Base-by-base conservation (phyloP, 2,888 invertebrate species). In the Oscheius onirici region DNA sequence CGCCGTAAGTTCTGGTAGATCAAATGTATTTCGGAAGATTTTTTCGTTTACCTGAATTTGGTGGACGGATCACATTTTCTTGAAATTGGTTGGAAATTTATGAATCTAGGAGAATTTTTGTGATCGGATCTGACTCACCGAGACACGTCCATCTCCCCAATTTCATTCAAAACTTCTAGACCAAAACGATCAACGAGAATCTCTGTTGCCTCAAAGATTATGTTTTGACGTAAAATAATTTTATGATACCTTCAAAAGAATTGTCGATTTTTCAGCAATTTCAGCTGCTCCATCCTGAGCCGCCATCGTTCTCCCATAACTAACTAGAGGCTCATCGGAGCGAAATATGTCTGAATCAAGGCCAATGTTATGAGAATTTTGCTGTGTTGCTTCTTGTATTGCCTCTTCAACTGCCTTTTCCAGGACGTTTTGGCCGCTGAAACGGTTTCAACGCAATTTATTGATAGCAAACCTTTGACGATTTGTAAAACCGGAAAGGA, bases 291-390 rank as follows among this genome's bases (percentile, higher is more conserved):
- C 84, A 49, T 66, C 71, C 51, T 84, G 84, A 6, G 86, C 79
- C 15, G 82, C 69, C 83, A 87, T 83, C 81, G 84, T 84, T 28
- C 78, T 78, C 20, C 78, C 80, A 61, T 83, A 81, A 13, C 81
- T 73, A 10, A 72, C 60, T 1, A 79, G 17, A n/a, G 75, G 65
- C 22, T 65, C 65, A 3, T 6, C 15, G 2, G 46, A 49, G 46
- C 28, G 10, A 26, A 28, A 24, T 28, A 40, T 11, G 15, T 22
- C 46, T 63, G 26, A 15, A 49, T 20, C 3, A 8, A 43, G 15
- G 13, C 1, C 6, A 24, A 2, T 6, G 24, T 3, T 10, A 24
- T 24, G 43, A 43, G 20, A 28, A 15, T 2, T 10, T n/a, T 20
- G 26, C 46, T 28, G 20, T 28, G 55, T 28, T 17, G 44, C 46